phyloP scores from a whole-genome alignment of 1,140 invertebrate genomes.

The Euwallacea fornicatus region DNA sequence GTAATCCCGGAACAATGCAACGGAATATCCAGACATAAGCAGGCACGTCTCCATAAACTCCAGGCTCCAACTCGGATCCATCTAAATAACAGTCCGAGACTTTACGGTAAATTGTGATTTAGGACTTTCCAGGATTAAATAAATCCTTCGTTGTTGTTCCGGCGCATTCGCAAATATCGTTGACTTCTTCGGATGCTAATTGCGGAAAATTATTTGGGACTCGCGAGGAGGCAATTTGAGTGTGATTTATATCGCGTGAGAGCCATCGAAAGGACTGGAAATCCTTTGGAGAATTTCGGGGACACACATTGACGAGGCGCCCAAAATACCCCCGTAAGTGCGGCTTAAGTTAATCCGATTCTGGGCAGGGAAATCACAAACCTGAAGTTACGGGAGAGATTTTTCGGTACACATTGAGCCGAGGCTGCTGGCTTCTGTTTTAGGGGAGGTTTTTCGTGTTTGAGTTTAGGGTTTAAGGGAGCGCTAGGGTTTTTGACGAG shows the following conservation, averaged over 20 bases:
- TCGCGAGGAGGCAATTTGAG: too few species aligned
- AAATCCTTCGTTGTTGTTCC: conserved; percentile 6
- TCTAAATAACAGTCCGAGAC: neutral
- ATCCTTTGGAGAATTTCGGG: neutral
- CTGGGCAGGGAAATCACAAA: conserved; percentile 34
- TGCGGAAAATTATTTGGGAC: neutral
- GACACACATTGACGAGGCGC: neutral
- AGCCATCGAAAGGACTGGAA: neutral
- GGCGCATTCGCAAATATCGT: neutral
- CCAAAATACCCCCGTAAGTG: conserved; percentile 24
- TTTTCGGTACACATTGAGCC: neutral
- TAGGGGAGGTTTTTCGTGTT: too few species aligned
- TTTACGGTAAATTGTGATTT: conserved; percentile 6
- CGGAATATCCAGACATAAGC: neutral
- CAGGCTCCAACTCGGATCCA: neutral
- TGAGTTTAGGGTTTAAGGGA: too few species aligned
- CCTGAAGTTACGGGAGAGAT: conserved; percentile 39
- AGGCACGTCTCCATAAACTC: conserved; percentile 8
- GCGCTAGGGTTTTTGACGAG: too few species aligned
- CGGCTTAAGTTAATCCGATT: conserved; percentile 37
- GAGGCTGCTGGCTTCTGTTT: too few species aligned
- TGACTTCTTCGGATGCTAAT: neutral
- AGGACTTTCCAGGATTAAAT: conserved; percentile 8
- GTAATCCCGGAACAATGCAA: too few species aligned
- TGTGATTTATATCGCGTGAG: too few species aligned